Percentiles rank a stretch among this genome's conserved stretches.
Conservation (phyloP, 2,888 invertebrate species). For the Anthrax anthrax region DNA sequence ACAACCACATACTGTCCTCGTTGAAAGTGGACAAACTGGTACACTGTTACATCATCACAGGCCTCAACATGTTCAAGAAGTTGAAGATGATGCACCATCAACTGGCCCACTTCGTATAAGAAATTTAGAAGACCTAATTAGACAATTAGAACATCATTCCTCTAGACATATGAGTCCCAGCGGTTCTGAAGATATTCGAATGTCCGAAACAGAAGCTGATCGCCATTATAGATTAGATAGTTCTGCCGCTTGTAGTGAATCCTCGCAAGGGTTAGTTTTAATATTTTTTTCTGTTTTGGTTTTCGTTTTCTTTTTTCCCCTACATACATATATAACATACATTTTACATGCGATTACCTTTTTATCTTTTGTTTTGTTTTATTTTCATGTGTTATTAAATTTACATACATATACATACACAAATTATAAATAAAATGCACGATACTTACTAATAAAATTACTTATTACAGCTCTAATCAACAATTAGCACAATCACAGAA, state of each 20-base stretch:
- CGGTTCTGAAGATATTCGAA: constrained; percentile 73
- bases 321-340: too few relatives aligned
- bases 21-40: constrained; percentile 26
- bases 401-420: too few relatives aligned
- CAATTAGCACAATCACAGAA: constrained; percentile 37
- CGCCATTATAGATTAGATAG: constrained; percentile 75
- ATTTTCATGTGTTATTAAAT: too few relatives aligned
- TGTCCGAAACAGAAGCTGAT: constrained; percentile 79
- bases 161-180: constrained; percentile 79
- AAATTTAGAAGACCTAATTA: constrained; percentile 78
- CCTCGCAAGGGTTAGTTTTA: constrained; percentile 49
- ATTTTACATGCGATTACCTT: neutral
- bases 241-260: constrained; percentile 54
- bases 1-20: constrained; percentile 41
- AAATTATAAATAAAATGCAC: too few relatives aligned
- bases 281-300: constrained; percentile 2
- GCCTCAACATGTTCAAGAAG: constrained; percentile 42
- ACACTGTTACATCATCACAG: constrained; percentile 32
- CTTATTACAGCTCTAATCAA: constrained; percentile 31
- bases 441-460: too few relatives aligned
- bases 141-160: constrained; percentile 77
- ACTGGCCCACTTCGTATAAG: constrained; percentile 79
- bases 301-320: neutral
- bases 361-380: neutral
- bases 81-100: constrained; percentile 60